These are phyloP conservation scores for Melanogrammus aeglefinus DNA, from an alignment of 2,797 vertebrate species.

Conservation along the genomic window DNA sequence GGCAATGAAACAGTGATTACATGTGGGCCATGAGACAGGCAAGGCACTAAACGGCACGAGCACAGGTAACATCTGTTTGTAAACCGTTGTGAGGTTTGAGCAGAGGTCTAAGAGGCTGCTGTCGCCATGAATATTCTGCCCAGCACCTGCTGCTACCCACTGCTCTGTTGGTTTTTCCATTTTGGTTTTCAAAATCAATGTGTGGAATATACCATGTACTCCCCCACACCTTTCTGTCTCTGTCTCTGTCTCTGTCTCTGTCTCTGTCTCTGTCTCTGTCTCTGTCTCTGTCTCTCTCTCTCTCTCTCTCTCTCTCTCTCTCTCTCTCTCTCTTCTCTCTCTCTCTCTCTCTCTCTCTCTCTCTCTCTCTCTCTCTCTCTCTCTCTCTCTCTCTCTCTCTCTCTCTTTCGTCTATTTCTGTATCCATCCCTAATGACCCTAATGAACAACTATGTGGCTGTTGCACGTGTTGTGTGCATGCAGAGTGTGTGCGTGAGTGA, in stretches of 20 bases:
- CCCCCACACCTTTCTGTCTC: too few species aligned
- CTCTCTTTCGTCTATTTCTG: not conserved
- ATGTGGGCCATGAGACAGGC: constrained; percentile 44
- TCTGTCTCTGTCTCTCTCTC: too few species aligned
- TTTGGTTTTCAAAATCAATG: too few species aligned
- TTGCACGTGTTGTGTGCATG: too few species aligned
- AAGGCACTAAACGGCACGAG: constrained; percentile 54
- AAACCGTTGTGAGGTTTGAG: constrained; percentile 39
- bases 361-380: too few species aligned
- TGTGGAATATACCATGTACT: too few species aligned
- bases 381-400: too few species aligned
- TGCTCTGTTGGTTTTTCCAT: constrained; percentile 13
- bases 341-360: too few species aligned
- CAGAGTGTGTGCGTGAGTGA: not conserved
- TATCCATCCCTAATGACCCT: not conserved
- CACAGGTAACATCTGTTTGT: constrained; percentile 59
- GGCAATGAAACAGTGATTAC: constrained; percentile 46
- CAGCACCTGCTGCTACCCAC: constrained; percentile 40
- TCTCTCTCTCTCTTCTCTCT: too few species aligned
- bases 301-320: too few species aligned
- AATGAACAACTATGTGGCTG: not conserved
- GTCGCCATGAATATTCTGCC: constrained; percentile 40
- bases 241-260: too few species aligned
- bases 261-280: too few species aligned
- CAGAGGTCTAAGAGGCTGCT: constrained; percentile 40